Evolutionary conservation across 1,140 invertebrate genomes (phyloP), one percentile per base, ranked within the genome.

Genomic region (Reticulitermes speratus): DNA sequence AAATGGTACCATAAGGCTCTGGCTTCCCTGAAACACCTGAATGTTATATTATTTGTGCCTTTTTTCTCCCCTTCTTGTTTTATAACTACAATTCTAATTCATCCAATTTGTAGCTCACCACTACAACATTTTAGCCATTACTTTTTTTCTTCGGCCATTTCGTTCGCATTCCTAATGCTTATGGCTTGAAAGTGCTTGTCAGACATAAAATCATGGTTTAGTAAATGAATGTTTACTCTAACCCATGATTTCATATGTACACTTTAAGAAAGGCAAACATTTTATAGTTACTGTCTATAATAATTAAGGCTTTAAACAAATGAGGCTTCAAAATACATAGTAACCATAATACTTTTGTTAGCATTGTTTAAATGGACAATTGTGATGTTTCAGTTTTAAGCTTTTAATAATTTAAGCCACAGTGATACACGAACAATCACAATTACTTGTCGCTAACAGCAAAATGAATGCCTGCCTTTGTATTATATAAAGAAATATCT

Each of bases 181-280:
- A 25, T 65, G 21, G 59, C 59, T 75, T 75, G 65, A 9, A 75
- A 11, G 7, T 30, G 7, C n/a, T 30, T 75, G 0, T 21, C 19
- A 12, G 3, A 21, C 14, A 55, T 19, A 38, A 2, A 38, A 9
- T 30, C 25, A 75, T 75, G 25, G n/a, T 75, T 25, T n/a, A 30
- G 65, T 75, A 75, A 75, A 65, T 65, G 25, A 30, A 75, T 75
- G 65, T 75, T 75, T 75, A 75, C n/a, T 75, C n/a, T 30, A 25
- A 75, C 16, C 65, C 30, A n/a, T 75, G 65, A 75, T 75, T 75
- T 75, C 8, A 30, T 75, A n/a, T n/a, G n/a, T 8, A 75, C n/a
- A n/a, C 8, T 75, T 75, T 75, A 75, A 9, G 14, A n/a, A 9
- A 14, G 2, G 8, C n/a, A 25, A 75, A 30, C 9, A 21, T 55